Evolutionary conservation across 2,113 vertebrate species (phyloP).

Genomic region (Semicossyphus pulcher): DNA sequence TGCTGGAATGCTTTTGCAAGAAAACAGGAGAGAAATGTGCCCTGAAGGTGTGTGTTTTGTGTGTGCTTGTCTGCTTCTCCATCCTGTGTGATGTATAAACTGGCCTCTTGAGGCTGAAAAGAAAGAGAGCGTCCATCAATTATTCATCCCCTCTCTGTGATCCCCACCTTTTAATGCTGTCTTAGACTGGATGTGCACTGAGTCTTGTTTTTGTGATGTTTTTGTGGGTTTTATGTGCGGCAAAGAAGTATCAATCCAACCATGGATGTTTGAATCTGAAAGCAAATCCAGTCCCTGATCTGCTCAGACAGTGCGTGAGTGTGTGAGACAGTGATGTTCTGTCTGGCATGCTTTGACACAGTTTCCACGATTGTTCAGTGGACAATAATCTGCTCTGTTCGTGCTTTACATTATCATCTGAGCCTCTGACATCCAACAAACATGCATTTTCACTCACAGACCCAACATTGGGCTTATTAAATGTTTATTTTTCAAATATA

Average conservation of each 20-base stretch:
- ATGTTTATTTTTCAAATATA: not conserved
- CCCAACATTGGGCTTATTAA: not conserved
- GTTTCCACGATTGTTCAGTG: constrained; percentile 6
- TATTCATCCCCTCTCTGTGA: constrained; percentile 29
- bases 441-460: not conserved
- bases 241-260: not conserved
- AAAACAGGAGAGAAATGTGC: constrained; percentile 74
- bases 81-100: not conserved
- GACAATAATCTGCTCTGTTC: constrained; percentile 47
- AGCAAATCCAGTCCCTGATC: not conserved
- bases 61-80: not conserved
- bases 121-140: constrained; percentile 31
- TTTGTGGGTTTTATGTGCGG: not conserved
- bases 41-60: constrained; percentile 70
- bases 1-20: constrained; percentile 77
- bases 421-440: not conserved
- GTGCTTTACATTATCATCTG: not conserved
- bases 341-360: constrained; percentile 33
- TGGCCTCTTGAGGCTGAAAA: constrained; percentile 3
- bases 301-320: constrained; percentile 16
- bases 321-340: constrained; percentile 28
- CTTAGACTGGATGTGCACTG: not conserved
- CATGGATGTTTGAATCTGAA: not conserved
- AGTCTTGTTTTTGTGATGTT: not conserved
- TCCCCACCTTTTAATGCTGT: not conserved